Evolutionary conservation across 92 coral and sea anemone genomes (phyloP).

Genomic region (Epizoanthus fatuus): DNA sequence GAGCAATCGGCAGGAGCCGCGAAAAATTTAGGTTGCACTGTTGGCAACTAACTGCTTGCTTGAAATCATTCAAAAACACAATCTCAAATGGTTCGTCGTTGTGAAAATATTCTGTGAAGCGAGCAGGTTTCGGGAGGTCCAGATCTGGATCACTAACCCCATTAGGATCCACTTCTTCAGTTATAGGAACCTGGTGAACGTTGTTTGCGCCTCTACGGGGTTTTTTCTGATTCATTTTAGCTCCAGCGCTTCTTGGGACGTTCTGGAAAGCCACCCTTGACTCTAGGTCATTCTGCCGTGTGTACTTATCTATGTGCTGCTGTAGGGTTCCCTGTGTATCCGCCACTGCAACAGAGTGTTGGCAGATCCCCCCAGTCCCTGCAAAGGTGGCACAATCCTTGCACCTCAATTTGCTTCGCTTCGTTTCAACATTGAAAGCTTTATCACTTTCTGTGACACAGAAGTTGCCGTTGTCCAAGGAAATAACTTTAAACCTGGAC

Average conservation of each 20-base stretch:
- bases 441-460: conserved; percentile 25
- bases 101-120: conserved; percentile 44
- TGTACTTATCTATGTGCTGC: neutral
- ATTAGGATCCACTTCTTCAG: conserved; percentile 10
- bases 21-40: conserved; percentile 46
- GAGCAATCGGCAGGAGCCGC: conserved; percentile 39
- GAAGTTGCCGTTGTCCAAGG: conserved; percentile 16
- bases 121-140: conserved; percentile 36
- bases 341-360: conserved; percentile 29
- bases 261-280: conserved; percentile 32
- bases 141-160: conserved; percentile 43
- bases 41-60: conserved; percentile 46
- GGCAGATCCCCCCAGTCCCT: conserved; percentile 23
- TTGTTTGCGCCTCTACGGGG: conserved; percentile 39
- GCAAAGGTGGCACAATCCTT: conserved; percentile 27
- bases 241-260: conserved; percentile 24
- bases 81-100: conserved; percentile 53
- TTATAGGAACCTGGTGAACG: conserved; percentile 18
- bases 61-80: conserved; percentile 33
- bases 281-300: neutral
- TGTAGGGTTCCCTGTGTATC: neutral
- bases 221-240: conserved; percentile 22
- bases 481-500: neutral
- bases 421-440: conserved; percentile 6
- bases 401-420: neutral